phyloP scores from a whole-genome alignment of 2,888 invertebrate genomes.

The Aleiodes alternator region DNA sequence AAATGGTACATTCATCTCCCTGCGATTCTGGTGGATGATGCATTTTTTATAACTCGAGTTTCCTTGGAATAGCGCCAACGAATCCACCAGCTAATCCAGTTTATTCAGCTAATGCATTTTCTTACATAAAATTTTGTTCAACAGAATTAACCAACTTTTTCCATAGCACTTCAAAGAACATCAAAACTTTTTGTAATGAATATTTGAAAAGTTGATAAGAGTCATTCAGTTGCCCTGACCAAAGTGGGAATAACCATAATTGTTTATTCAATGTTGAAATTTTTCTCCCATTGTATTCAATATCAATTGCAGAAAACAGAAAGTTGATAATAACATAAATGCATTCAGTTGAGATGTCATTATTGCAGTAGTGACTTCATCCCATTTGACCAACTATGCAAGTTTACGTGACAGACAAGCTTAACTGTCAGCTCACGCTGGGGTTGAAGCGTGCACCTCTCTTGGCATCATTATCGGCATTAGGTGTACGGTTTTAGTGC shows the following conservation, averaged over 20 bases:
- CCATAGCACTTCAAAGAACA: conserved; percentile 9
- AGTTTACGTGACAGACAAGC: conserved; percentile 35
- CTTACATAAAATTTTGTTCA: conserved; percentile 1
- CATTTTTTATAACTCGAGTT: conserved; percentile 13
- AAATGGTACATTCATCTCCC: conserved; percentile 18
- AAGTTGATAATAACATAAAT: neutral
- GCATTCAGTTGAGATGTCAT: neutral
- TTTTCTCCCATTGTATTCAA: no score
- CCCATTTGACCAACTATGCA: conserved; percentile 25
- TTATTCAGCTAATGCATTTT: conserved; percentile 31
- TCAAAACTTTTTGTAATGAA: conserved; percentile 23
- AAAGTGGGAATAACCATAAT: neutral
- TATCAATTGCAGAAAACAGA: no score
- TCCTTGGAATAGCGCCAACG: conserved; percentile 7
- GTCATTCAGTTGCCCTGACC: neutral
- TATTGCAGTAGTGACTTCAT: conserved; percentile 10
- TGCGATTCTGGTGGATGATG: neutral
- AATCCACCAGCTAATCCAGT: conserved; percentile 23
- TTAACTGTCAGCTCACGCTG: conserved; percentile 6
- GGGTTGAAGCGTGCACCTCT: conserved; percentile 14
- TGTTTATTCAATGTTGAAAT: neutral
- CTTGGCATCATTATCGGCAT: conserved; percentile 42
- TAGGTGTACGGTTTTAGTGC: conserved; percentile 36
- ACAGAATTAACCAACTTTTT: conserved; percentile 20
- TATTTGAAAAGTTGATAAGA: conserved; percentile 11